Evolutionary conservation across 2,113 vertebrate genomes (phyloP).

Genomic region (Psittacula cyanocephala): DNA sequence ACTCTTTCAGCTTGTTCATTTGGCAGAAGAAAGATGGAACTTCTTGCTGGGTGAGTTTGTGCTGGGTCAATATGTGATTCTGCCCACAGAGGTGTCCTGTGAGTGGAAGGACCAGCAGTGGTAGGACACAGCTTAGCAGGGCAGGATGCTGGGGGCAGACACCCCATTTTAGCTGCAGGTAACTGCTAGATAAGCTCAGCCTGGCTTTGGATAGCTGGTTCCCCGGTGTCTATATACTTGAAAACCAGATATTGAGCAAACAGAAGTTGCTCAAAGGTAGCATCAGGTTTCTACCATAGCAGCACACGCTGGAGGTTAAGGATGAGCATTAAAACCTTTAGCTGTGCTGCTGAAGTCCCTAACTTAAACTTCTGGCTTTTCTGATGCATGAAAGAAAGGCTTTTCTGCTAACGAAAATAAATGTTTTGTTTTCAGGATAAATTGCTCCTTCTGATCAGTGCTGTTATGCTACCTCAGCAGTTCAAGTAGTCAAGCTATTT

Average conservation of each 20-base stretch:
- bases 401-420: not conserved
- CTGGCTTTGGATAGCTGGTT: not conserved
- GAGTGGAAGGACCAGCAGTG: not conserved
- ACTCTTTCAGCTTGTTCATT: not conserved
- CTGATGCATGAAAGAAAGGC: not conserved
- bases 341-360: not conserved
- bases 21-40: not conserved
- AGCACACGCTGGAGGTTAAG: not conserved
- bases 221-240: not conserved
- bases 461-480: not conserved
- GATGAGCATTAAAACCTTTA: not conserved
- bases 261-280: not conserved
- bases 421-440: not conserved
- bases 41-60: not conserved
- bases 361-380: not conserved
- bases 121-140: not conserved
- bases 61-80: not conserved
- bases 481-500: not conserved
- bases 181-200: not conserved
- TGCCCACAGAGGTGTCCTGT: not conserved
- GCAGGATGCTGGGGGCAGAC: not conserved
- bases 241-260: not conserved
- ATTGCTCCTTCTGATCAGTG: not conserved
- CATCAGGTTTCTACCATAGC: not conserved
- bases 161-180: not conserved